Evolutionary conservation across 2,888 invertebrate genomes (phyloP), one percentile per base, ranked within the genome.

Genomic region (Iphiclides podalirius): DNA sequence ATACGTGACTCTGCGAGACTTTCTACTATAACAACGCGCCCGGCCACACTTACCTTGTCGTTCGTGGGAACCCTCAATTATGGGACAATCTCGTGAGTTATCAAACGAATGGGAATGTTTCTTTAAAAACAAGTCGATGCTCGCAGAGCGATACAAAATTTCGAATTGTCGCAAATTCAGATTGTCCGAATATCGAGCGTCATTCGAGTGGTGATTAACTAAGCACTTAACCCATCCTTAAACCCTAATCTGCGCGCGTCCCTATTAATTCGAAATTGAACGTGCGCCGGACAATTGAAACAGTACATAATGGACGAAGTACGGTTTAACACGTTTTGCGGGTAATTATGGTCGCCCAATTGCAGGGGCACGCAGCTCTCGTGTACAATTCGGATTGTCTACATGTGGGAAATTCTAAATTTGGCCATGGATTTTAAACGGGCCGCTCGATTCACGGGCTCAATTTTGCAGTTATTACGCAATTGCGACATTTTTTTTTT

Each of bases 31-130:
- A 81, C 77, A 72, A 68, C 67, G 64, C 70, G 26, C 69, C 59
- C 61, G 70, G 73, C 67, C 74, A 75, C 73, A 80, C 71, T 81
- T 77, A n/a, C n/a, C 70, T 81, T 79, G 78, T 80, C 78, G 77
- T 78, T 73, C 83, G 87, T 87, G 87, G 81, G 85, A 87, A 87
- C 72, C 65, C 67, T 75, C 33, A 78, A 74, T 78, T 71, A 79
- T 77, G 67, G 70, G 64, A 75, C 67, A 69, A 69, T 72, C 67
- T 74, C 57, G 61, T 56, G 64, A 71, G 66, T 72, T 72, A 71
- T 76, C 72, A 67, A 63, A 58, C 58, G 68, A 68, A 12, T 8
- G 26, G n/a, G n/a, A n/a, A n/a, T n/a, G n/a, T n/a, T n/a, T n/a
- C n/a, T n/a, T n/a, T n/a, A n/a, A n/a, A n/a, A n/a, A n/a, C n/a